These are phyloP conservation scores for Patella ulyssiponensis DNA, from an alignment of 2,888 invertebrate species.

Conservation along the genomic window DNA sequence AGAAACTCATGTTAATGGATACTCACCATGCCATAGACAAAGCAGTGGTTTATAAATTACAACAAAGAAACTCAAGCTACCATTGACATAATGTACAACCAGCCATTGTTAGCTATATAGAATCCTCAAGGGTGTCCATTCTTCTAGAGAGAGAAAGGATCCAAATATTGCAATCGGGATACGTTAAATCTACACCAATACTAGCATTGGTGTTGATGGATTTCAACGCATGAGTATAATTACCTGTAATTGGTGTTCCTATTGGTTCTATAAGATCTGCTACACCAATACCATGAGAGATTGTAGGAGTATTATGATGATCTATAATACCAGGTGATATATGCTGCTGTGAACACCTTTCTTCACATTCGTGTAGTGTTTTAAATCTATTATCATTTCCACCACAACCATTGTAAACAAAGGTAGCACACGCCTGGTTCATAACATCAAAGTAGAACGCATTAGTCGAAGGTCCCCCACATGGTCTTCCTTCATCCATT, in stretches of 20 bases:
- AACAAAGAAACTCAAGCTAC: too few relatives aligned
- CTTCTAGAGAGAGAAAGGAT: too few relatives aligned
- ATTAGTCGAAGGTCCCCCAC: neutral
- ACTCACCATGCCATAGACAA: too few relatives aligned
- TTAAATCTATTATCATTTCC: neutral
- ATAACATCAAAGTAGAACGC: neutral
- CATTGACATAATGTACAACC: too few relatives aligned
- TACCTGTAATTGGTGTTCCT: neutral
- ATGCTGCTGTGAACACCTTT: neutral
- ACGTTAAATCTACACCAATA: too few relatives aligned
- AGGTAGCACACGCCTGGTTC: neutral
- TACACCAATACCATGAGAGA: neutral
- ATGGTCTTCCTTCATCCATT: neutral
- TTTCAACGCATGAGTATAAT: too few relatives aligned
- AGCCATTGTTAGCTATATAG: too few relatives aligned
- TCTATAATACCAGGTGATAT: neutral
- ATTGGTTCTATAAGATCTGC: conserved; percentile 1
- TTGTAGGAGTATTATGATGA: neutral
- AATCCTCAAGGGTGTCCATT: too few relatives aligned
- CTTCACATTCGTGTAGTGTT: neutral
- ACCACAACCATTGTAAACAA: neutral
- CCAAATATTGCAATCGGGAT: too few relatives aligned
- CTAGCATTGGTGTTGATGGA: too few relatives aligned
- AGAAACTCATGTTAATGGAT: too few relatives aligned
- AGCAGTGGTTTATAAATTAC: too few relatives aligned